A percentile compares a stretch with the other conserved stretches of the same genome.
These are phyloP conservation scores for Pomacea canaliculata DNA, from an alignment of 2,888 invertebrate genomes.

Conservation along the genomic window DNA sequence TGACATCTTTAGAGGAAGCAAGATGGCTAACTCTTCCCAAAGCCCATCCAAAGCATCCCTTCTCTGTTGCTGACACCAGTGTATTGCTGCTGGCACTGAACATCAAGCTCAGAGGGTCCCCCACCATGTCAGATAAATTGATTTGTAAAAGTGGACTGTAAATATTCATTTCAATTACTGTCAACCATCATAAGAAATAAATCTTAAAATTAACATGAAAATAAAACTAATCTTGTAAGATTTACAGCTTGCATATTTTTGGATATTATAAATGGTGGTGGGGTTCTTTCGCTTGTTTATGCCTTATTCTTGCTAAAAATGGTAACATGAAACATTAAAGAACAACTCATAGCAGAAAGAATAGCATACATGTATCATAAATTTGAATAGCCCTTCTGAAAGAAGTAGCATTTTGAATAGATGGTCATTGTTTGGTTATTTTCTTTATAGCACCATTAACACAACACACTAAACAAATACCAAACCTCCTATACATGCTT, in stretches of 20 bases:
- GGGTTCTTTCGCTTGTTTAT: too few species aligned
- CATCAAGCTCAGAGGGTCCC: constrained; percentile 53
- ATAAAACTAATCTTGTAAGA: too few species aligned
- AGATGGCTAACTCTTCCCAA: constrained; percentile 29
- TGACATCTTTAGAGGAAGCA: background rate
- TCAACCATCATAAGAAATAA: background rate
- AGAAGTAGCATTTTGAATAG: too few species aligned
- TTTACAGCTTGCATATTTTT: too few species aligned
- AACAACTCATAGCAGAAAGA: too few species aligned
- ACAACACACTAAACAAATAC: too few species aligned
- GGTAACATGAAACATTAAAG: too few species aligned
- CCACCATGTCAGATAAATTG: constrained; percentile 42
- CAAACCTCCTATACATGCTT: background rate
- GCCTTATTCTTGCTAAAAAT: too few species aligned
- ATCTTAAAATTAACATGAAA: background rate
- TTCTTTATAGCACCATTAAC: background rate
- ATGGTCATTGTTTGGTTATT: too few species aligned
- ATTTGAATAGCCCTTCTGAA: too few species aligned
- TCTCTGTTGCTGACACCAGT: constrained; percentile 59
- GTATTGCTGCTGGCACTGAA: constrained; percentile 39
- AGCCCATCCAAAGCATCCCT: constrained; percentile 60
- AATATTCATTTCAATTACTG: background rate
- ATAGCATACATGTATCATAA: too few species aligned
- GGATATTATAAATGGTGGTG: too few species aligned
- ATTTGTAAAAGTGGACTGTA: constrained; percentile 50